Base-by-base conservation (phyloP, 2,113 vertebrate species). In the Pheucticus melanocephalus region DNA sequence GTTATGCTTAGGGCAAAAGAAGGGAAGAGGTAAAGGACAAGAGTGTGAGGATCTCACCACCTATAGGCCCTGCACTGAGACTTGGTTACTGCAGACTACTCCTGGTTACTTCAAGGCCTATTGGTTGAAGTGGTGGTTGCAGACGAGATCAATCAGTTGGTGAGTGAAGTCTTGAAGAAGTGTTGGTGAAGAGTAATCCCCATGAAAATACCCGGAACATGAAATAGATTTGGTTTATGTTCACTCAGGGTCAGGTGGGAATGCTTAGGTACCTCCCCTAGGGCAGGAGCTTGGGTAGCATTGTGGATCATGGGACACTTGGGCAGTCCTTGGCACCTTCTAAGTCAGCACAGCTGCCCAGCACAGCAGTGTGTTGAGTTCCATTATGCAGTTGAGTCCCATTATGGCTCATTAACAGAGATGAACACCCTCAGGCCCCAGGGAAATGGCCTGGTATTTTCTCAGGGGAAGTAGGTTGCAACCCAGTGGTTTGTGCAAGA, bases 41-140 rank as follows among this genome's bases (percentile, higher is more conserved):
- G 31, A 37, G 4, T 35, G 16, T 51, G 53, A 27, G 21, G 25
- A 37, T 68, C 21, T 59, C 33, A 68, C 22, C 17, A 12, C 22
- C 14, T 0, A 0, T 22, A 44, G 37, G 37, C 16, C 11, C 16
- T 4, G 12, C 1, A 3, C 30, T 0, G 0, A 21, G 35, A 17
- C 22, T 31, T 42, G 11, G 13, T 30, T 66, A n/a, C 21, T 50
- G 53, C 31, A 59, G 24, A 16, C 9, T 9, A 3, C 15, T 30
- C 19, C 42, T 30, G 19, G 11, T 65, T 44, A 11, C 39, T 44
- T 54, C 3, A 6, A 11, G 25, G 37, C 31, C 1, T 0, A 2
- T 33, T 69, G 33, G 17, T 68, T 0, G 1, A 44, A 37, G 18
- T 22, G 27, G 31, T 51, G 31, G 17, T 60, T 0, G 0, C 37